Evolutionary conservation across 2,113 vertebrate genomes (phyloP), one percentile per base, ranked within the genome.

Genomic region (Abramis brama): DNA sequence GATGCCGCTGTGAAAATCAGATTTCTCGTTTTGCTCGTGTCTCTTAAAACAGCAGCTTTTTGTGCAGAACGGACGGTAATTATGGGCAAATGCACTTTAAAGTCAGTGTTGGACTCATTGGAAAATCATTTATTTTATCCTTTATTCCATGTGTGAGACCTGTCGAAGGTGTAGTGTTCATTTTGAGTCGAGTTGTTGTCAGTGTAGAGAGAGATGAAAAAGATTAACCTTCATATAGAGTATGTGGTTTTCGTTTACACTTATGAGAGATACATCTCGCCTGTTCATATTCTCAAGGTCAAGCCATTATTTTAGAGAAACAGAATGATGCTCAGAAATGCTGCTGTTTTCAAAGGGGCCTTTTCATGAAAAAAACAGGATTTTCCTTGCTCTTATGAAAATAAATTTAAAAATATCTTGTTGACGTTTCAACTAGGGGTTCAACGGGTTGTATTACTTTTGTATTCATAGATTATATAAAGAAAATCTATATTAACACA

Each of bases 211-310:
- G 52, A 71, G 47, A 86, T 79, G 62, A 83, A 75, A 75, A 76
- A 79, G 75, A 79, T 83, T 33, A 83, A 70, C 47, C 15, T 82
- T 82, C 71, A 85, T 59, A 57, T 7, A 57, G 6, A 7, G 36
- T 62, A 43, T 79, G 43, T 66, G 36, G 27, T 75, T 60, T 86
- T 60, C 39, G 13, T 76, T 76, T 76, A 82, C 13, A 64, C 43
- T 66, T 60, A 52, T 27, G 11, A 79, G 68, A 82, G 55, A 47
- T 15, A 3, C 6, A 74, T 47, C 4, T 73, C 17, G 50, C n/a
- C 23, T 59, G n/a, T 33, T 45, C 43, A 62, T 6, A n/a, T 36
- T 33, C 55, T 75, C 85, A 82, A 86, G 85, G 85, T 82, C 85
- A 82, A 74, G 76, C 55, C 19, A 30, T 36, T 33, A 66, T 73